Evolutionary conservation across 2,888 invertebrate species (phyloP), one percentile per base, ranked within the genome.

Genomic region (Oscheius myriophilus): DNA sequence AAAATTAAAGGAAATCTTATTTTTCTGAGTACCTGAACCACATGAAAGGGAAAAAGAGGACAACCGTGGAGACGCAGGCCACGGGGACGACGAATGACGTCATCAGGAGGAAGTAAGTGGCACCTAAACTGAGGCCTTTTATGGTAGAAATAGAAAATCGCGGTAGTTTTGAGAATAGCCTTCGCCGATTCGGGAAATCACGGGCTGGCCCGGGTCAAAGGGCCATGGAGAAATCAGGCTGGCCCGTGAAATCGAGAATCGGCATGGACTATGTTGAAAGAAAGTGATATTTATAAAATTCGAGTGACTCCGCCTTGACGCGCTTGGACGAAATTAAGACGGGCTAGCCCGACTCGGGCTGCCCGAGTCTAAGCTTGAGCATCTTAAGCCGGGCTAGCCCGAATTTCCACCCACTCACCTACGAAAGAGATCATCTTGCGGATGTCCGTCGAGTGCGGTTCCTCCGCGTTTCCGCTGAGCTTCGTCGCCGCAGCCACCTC

Each of bases 61-160:
- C 43, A 42, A 78, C 76, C 4, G 83, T 78, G 51, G 75, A 73
- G 25, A 82, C 77, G 63, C 84, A 85, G 9, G 81, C 83, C 7
- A 78, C 67, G 45, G 85, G 85, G 18, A 85, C 81, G 25, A 85
- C 67, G 65, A 85, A 70, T 9, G 74, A 73, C 4, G 84, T 85
- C 80, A 83, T 85, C 25, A 83, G 43, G 11, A 82, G 55, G 71
- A 84, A 84, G 69, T 85, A 84, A 4, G 76, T 57, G 46, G 81
- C 82, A 23, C 76, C 78, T 81, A 72, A 2, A 78, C 72, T 11
- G n/a, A 25, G 23, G 21, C 16, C 21, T 7, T 23, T 61, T n/a
- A 6, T 21, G 21, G 51, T 18, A 33, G 52, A 18, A n/a, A 26
- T 9, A 51, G 2, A 25, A 12, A 52, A 14, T 33, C 33, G 33